phyloP scores from a whole-genome alignment of 2,888 invertebrate genomes.

The Stenolophus ochropezus region DNA sequence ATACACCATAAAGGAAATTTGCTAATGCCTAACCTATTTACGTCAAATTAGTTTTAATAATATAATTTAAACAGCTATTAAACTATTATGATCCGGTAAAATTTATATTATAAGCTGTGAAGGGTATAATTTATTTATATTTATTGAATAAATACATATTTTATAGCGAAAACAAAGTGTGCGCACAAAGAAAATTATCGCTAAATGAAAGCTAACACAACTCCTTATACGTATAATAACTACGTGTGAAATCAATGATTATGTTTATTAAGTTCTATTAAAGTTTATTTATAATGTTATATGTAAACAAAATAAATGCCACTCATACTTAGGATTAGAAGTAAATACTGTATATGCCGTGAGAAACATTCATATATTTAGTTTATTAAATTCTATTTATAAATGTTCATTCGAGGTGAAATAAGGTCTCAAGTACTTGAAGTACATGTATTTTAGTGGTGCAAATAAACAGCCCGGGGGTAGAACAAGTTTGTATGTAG shows the following conservation, averaged over 20 bases:
- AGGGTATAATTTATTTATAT: background rate
- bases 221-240: background rate
- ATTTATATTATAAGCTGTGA: background rate
- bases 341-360: no score
- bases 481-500: no score
- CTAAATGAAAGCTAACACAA: background rate
- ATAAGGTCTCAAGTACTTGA: no score
- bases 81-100: slow-evolving; percentile 6
- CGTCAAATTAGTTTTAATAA: slow-evolving; percentile 29
- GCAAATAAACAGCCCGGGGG: no score
- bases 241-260: background rate
- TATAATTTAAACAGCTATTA: background rate
- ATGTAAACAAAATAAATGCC: background rate
- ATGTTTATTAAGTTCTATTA: background rate
- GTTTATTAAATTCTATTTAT: no score
- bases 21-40: slow-evolving; percentile 27
- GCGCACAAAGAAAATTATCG: background rate
- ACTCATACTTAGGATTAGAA: no score
- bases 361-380: no score
- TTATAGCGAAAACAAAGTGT: background rate
- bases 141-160: background rate
- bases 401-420: no score
- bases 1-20: slow-evolving; percentile 12
- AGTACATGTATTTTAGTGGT: no score
- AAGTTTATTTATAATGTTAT: background rate